Conservation (phyloP, 2,113 vertebrate genomes). For the Corythornis cristatus region DNA sequence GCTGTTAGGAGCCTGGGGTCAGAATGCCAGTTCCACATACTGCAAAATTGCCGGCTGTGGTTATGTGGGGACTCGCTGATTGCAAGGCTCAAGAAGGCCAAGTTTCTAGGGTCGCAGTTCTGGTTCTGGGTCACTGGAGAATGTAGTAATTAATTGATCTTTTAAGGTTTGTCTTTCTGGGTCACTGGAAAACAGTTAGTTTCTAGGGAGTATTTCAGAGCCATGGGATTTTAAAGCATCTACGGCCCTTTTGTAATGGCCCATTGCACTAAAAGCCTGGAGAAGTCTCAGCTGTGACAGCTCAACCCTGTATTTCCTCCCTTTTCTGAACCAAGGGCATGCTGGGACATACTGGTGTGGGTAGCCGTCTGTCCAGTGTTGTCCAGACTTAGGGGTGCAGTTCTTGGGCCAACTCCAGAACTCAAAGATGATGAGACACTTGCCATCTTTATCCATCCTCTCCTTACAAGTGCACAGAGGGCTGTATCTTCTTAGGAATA, state of each 20-base stretch:
- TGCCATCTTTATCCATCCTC: not conserved
- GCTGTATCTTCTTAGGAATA: not conserved
- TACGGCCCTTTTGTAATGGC: not conserved
- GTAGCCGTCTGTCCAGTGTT: not conserved
- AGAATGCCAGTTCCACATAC: not conserved
- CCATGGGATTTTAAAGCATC: not conserved
- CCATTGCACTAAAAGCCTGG: not conserved
- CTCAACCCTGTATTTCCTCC: not conserved
- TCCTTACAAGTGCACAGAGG: not conserved
- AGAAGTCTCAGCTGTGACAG: not conserved
- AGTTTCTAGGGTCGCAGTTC: not conserved
- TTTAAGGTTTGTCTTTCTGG: not conserved
- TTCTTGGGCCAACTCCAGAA: not conserved
- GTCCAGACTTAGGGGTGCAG: not conserved
- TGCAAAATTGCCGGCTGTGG: not conserved
- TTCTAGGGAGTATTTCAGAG: not conserved
- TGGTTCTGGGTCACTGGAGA: not conserved
- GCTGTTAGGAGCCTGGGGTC: not conserved
- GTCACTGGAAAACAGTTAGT: not conserved
- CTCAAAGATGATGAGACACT: not conserved
- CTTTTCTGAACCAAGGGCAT: not conserved
- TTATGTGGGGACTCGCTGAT: not conserved
- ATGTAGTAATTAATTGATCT: not conserved
- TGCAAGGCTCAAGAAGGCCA: not conserved
- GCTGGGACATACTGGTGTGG: not conserved